A percentile compares a stretch with the other conserved stretches of the same genome.
Evolutionary conservation across 2,797 vertebrate genomes (phyloP).

Genomic region (Oryzias dopingdopingensis): DNA sequence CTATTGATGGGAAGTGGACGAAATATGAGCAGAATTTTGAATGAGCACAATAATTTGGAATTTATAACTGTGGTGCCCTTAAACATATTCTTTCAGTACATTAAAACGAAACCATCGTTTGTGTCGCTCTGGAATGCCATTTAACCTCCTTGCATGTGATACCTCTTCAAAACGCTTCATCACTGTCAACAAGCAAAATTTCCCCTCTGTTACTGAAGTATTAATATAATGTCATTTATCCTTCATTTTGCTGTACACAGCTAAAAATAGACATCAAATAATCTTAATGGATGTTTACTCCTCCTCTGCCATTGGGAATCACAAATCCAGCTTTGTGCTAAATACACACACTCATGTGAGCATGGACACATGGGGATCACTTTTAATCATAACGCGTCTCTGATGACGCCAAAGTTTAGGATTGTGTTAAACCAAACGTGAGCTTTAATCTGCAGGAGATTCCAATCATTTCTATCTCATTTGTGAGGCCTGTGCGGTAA

Average conservation of each 20-base stretch:
- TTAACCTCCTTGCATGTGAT: too few species aligned
- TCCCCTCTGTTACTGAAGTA: neutral
- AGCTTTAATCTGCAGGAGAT: conserved; percentile 59
- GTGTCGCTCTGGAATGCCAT: too few species aligned
- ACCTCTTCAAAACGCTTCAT: too few species aligned
- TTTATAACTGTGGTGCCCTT: neutral
- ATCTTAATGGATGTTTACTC: conserved; percentile 51
- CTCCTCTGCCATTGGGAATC: conserved; percentile 21
- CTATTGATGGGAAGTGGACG: neutral
- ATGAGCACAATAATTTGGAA: neutral
- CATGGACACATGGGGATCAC: conserved; percentile 33
- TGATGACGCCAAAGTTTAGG: conserved; percentile 40
- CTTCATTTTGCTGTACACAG: conserved; percentile 18
- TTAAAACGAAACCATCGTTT: neutral
- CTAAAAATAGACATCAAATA: conserved; percentile 69
- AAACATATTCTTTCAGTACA: neutral
- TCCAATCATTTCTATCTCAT: conserved; percentile 20
- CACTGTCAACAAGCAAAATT: neutral
- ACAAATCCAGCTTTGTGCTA: conserved; percentile 30
- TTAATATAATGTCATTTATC: conserved; percentile 40
- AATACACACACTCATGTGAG: conserved; percentile 17
- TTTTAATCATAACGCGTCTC: conserved; percentile 36
- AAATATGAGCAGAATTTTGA: neutral
- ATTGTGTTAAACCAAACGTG: conserved; percentile 62
- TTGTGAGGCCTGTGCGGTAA: conserved; percentile 24